These are phyloP conservation scores for Cyanocitta stelleri DNA, from an alignment of 2,113 vertebrate genomes.

Conservation along the genomic window DNA sequence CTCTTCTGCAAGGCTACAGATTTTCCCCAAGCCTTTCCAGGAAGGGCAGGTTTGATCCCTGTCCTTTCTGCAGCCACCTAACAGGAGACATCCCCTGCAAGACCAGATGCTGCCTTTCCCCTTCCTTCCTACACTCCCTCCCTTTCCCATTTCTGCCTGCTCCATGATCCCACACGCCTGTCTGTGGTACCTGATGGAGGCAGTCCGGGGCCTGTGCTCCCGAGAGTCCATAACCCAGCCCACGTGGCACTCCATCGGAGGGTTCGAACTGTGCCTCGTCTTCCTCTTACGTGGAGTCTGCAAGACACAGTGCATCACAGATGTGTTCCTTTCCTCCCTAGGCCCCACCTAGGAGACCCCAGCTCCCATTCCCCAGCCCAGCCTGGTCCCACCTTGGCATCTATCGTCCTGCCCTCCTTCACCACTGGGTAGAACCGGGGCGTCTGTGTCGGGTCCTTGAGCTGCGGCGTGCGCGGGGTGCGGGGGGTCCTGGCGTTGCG, in stretches of 20 bases:
- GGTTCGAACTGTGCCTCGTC: slow-evolving; percentile 97
- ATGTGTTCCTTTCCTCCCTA: fast-evolving
- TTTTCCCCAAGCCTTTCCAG: not conserved
- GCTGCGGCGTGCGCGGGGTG: slow-evolving; percentile 91
- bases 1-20: not conserved
- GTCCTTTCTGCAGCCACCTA: not conserved
- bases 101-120: not conserved
- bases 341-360: not conserved
- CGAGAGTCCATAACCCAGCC: slow-evolving; percentile 99
- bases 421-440: slow-evolving; percentile 97
- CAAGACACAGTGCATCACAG: not conserved
- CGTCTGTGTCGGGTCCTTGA: slow-evolving; percentile 90
- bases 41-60: not conserved
- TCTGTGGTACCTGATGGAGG: slow-evolving; percentile 86
- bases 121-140: not conserved
- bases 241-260: slow-evolving; percentile 95
- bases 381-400: slow-evolving; percentile 82
- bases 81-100: not conserved
- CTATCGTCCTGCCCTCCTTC: slow-evolving; percentile 92
- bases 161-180: fast-evolving
- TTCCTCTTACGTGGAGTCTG: slow-evolving; percentile 97
- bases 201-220: slow-evolving; percentile 91
- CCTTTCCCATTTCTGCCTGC: not conserved
- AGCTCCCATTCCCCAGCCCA: not conserved
- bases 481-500: slow-evolving; percentile 90